A percentile compares a stretch with the other conserved stretches of the same genome.
These are phyloP conservation scores for Potorous gilbertii DNA, from an alignment of 2,797 vertebrate genomes.

Conservation along the genomic window DNA sequence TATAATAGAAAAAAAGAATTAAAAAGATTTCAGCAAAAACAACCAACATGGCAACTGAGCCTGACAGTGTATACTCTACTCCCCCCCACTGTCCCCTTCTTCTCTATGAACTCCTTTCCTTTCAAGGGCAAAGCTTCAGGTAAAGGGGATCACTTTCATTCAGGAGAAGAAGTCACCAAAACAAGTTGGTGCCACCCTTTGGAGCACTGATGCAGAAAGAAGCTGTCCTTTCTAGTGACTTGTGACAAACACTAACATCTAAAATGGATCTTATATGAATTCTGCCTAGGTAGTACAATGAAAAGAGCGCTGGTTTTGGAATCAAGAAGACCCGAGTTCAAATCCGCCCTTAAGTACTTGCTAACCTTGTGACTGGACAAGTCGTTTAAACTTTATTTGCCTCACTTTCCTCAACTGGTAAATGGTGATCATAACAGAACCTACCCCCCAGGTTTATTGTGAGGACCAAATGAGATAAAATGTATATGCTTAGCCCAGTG, in stretches of 20 bases:
- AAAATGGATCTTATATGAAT: background rate
- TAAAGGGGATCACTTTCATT: too few relatives aligned
- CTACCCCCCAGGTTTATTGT: background rate
- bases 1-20: too few relatives aligned
- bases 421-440: background rate
- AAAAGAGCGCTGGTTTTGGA: background rate
- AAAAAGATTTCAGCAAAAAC: too few relatives aligned
- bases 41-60: background rate
- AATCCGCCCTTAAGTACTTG: background rate
- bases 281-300: background rate
- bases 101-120: background rate
- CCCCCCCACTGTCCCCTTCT: background rate
- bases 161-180: too few relatives aligned
- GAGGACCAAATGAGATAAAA: background rate
- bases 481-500: background rate
- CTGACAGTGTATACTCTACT: background rate
- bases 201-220: background rate
- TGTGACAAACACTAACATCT: background rate
- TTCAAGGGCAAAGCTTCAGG: background rate
- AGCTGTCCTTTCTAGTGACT: background rate
- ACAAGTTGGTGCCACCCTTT: background rate
- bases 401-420: background rate
- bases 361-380: background rate
- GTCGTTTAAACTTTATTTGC: background rate
- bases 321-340: background rate